Evolutionary conservation across 2,888 invertebrate species (phyloP).

Genomic region (Euspilapteryx auroguttella): DNA sequence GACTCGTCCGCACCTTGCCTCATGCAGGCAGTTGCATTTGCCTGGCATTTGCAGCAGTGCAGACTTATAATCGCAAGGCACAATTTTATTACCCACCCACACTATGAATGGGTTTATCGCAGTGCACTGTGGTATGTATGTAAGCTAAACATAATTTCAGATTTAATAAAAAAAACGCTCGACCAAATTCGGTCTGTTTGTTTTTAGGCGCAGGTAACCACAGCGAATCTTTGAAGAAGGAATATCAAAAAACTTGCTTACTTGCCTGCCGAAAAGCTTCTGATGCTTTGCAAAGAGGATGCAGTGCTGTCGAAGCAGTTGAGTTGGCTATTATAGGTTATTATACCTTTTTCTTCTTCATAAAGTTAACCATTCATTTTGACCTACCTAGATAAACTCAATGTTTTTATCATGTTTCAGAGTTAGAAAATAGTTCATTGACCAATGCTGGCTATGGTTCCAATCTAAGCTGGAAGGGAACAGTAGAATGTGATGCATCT

Average conservation of each 20-base stretch:
- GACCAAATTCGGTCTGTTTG: conserved; percentile 2
- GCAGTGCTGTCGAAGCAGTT: conserved; percentile 78
- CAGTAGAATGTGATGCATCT: conserved; percentile 95
- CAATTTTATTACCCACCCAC: too few relatives aligned
- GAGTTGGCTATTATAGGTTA: conserved; percentile 74
- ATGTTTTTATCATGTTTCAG: conserved; percentile 32
- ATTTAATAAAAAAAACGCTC: too few relatives aligned
- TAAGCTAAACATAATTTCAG: neutral
- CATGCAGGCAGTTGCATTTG: too few relatives aligned
- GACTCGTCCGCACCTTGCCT: too few relatives aligned
- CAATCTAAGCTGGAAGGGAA: conserved; percentile 84
- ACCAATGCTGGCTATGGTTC: conserved; percentile 97
- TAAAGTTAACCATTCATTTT: too few relatives aligned
- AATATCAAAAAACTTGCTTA: conserved; percentile 77
- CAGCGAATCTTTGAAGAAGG: conserved; percentile 66
- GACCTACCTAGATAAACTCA: neutral
- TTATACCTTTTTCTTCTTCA: conserved; percentile 5
- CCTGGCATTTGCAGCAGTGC: too few relatives aligned
- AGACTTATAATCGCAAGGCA: too few relatives aligned
- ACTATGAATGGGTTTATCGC: conserved; percentile 71
- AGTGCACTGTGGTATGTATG: conserved; percentile 69
- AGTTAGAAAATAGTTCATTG: conserved; percentile 83
- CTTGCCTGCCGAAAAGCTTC: conserved; percentile 75
- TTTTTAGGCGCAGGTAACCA: conserved; percentile 84
- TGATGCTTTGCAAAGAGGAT: conserved; percentile 66